phyloP scores from a whole-genome alignment of 2,113 vertebrate species.

The Lonchura striata region DNA sequence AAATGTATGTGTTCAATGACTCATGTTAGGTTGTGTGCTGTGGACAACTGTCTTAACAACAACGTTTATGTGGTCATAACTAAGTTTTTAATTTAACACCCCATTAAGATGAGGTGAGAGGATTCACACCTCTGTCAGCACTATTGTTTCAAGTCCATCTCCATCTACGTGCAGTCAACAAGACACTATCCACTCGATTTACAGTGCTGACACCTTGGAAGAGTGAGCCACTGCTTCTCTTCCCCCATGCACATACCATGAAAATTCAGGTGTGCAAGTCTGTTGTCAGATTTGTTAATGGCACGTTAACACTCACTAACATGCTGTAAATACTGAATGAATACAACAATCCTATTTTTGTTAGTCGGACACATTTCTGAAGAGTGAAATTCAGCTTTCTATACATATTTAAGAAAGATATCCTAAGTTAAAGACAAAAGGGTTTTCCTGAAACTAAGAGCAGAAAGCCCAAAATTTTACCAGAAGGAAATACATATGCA shows the following conservation, averaged over 20 bases:
- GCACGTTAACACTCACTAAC: not conserved
- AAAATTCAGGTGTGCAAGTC: not conserved
- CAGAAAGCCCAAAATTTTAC: not conserved
- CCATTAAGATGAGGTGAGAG: constrained; percentile 39
- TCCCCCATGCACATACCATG: not conserved
- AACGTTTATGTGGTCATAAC: constrained; percentile 42
- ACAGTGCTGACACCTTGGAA: not conserved
- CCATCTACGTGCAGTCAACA: not conserved
- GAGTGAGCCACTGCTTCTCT: not conserved
- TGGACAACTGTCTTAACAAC: constrained; percentile 21
- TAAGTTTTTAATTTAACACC: constrained; percentile 65
- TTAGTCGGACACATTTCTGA: not conserved
- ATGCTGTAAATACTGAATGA: not conserved
- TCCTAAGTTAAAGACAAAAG: not conserved
- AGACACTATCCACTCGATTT: not conserved
- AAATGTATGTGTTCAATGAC: constrained; percentile 54
- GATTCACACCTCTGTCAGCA: constrained; percentile 25
- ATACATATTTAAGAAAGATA: not conserved
- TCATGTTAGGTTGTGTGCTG: constrained; percentile 42
- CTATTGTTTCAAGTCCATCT: constrained; percentile 35
- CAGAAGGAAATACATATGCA: not conserved
- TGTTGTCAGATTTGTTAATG: not conserved
- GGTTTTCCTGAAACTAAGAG: not conserved
- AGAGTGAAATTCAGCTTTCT: not conserved
- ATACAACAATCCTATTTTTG: not conserved